phyloP scores from a whole-genome alignment of 2,888 invertebrate species.

The Cephus rjabovi region DNA sequence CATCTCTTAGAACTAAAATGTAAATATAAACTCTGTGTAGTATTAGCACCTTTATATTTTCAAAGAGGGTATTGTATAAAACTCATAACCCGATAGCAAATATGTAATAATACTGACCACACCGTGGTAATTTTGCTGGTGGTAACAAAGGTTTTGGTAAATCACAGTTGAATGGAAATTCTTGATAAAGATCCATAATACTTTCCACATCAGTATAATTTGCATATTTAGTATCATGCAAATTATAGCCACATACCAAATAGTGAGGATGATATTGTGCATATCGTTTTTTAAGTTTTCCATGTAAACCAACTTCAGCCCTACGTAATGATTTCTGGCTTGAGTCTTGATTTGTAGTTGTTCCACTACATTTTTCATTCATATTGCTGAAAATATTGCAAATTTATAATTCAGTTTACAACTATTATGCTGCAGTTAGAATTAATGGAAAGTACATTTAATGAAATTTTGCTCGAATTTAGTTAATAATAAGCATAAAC shows the following conservation, averaged over 20 bases:
- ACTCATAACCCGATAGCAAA: neutral
- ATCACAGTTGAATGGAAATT: constrained; percentile 55
- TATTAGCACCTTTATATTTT: no score
- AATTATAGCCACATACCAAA: constrained; percentile 47
- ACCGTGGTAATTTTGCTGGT: constrained; percentile 47
- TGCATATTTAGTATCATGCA: constrained; percentile 34
- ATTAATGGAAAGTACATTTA: no score
- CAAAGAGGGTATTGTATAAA: neutral
- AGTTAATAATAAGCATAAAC: no score
- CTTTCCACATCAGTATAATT: constrained; percentile 39
- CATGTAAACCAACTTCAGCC: constrained; percentile 36
- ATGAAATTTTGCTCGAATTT: no score
- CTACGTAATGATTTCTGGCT: constrained; percentile 13
- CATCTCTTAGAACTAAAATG: constrained; percentile 41
- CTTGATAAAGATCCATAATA: constrained; percentile 39
- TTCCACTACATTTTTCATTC: no score
- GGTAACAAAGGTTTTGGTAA: constrained; percentile 60
- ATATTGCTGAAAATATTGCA: no score
- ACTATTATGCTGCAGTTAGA: no score
- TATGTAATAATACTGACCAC: constrained; percentile 35
- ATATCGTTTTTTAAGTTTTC: no score
- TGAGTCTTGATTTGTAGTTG: no score
- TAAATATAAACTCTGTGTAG: neutral
- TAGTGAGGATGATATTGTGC: constrained; percentile 37
- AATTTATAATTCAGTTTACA: no score